Conservation (phyloP, 2,888 invertebrate species). For the Drosophila maculinotata region DNA sequence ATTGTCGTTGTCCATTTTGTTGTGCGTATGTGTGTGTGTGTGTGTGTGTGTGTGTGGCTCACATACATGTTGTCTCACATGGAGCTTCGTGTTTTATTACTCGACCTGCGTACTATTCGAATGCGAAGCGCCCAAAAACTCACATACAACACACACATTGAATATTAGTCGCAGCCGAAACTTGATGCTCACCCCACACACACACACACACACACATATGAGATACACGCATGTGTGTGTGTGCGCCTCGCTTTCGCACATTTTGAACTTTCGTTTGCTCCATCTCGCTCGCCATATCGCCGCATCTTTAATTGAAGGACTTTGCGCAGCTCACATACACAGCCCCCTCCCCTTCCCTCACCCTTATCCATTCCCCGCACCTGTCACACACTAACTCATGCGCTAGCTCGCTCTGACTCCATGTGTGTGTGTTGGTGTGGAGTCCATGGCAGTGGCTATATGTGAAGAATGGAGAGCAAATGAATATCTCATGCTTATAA, state of each 20-base stretch:
- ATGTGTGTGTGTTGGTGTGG: slow-evolving; percentile 18
- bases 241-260: slow-evolving; percentile 65
- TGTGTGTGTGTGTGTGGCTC: slow-evolving; percentile 40
- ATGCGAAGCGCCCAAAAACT: slow-evolving; percentile 57
- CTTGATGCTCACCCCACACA: slow-evolving; percentile 33
- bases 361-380: slow-evolving; percentile 9
- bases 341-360: not conserved
- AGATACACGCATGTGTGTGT: slow-evolving; percentile 5
- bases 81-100: slow-evolving; percentile 78
- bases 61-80: slow-evolving; percentile 71
- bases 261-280: slow-evolving; percentile 78
- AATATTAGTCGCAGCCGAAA: slow-evolving; percentile 59
- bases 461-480: slow-evolving; percentile 80
- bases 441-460: slow-evolving; percentile 75
- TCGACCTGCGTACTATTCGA: slow-evolving; percentile 77
- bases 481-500: slow-evolving; percentile 82
- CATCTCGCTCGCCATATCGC: slow-evolving; percentile 74
- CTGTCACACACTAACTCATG: slow-evolving; percentile 51
- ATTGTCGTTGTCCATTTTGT: slow-evolving; percentile 68
- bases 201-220: slow-evolving; percentile 16
- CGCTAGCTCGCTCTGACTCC: slow-evolving; percentile 61
- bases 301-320: slow-evolving; percentile 81
- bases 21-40: slow-evolving; percentile 42
- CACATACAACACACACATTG: slow-evolving; percentile 45
- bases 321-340: slow-evolving; percentile 71